These are phyloP conservation scores for Strix aluco DNA, from an alignment of 2,113 vertebrate genomes.

Conservation along the genomic window DNA sequence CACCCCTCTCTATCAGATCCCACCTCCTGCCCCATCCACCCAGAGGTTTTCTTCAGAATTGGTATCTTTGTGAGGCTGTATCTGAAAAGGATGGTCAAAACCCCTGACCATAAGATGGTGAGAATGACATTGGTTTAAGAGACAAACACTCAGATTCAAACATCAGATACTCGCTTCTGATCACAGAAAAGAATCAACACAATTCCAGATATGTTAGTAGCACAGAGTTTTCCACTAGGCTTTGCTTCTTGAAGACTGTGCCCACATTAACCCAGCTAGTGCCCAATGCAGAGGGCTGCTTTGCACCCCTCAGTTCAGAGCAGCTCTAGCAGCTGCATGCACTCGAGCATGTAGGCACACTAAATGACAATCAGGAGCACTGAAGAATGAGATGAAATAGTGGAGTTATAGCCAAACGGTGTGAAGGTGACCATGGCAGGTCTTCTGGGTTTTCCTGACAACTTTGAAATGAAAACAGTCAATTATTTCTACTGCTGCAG, in stretches of 20 bases:
- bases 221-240: background rate
- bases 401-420: accelerated
- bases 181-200: background rate
- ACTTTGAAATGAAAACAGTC: background rate
- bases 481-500: background rate
- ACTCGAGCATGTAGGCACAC: accelerated
- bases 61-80: background rate
- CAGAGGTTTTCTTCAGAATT: background rate
- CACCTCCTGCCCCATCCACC: background rate
- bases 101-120: background rate
- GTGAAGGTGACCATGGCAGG: background rate
- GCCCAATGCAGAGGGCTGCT: background rate
- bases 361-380: background rate
- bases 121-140: background rate
- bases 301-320: background rate
- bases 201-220: background rate
- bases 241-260: background rate
- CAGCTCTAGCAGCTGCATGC: background rate
- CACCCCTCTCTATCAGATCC: background rate
- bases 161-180: background rate
- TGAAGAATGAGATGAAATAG: background rate
- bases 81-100: background rate
- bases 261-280: background rate
- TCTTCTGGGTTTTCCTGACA: background rate
- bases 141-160: background rate